These are phyloP conservation scores for Physella acuta DNA, from an alignment of 1,140 invertebrate species.

Conservation along the genomic window DNA sequence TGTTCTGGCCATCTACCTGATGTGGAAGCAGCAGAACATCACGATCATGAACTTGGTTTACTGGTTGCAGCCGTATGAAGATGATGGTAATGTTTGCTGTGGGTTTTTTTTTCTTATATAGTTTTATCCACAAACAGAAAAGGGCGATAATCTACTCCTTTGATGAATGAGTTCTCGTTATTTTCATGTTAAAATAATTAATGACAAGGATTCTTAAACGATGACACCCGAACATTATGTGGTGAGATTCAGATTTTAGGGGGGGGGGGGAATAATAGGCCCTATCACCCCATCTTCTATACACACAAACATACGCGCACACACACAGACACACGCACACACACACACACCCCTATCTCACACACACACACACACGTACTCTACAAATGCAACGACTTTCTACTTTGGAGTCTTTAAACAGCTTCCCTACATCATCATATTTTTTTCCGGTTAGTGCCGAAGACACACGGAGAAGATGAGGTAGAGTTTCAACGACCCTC, in stretches of 20 bases:
- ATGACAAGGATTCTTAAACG: not conserved
- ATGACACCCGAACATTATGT: not conserved
- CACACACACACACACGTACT: too few species aligned
- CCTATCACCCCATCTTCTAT: too few species aligned
- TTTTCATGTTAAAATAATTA: not conserved
- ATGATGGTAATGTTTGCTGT: not conserved
- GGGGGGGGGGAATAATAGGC: not conserved
- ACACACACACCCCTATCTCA: too few species aligned
- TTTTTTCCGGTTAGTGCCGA: too few species aligned
- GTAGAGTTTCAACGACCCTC: too few species aligned
- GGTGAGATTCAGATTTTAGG: not conserved
- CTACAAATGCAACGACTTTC: too few species aligned
- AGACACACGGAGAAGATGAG: too few species aligned
- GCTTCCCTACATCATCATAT: too few species aligned
- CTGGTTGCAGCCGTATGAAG: not conserved
- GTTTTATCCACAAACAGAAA: not conserved
- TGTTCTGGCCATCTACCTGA: not conserved
- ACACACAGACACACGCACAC: too few species aligned
- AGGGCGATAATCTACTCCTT: not conserved
- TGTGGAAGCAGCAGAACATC: conserved; percentile 8
- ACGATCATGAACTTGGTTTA: conserved; percentile 10
- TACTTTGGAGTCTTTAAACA: too few species aligned
- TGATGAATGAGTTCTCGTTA: not conserved
- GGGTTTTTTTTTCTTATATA: not conserved
- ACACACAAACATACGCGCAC: too few species aligned